These are phyloP conservation scores for Etheostoma nigrum DNA, from an alignment of 2,797 vertebrate genomes.

Conservation along the genomic window DNA sequence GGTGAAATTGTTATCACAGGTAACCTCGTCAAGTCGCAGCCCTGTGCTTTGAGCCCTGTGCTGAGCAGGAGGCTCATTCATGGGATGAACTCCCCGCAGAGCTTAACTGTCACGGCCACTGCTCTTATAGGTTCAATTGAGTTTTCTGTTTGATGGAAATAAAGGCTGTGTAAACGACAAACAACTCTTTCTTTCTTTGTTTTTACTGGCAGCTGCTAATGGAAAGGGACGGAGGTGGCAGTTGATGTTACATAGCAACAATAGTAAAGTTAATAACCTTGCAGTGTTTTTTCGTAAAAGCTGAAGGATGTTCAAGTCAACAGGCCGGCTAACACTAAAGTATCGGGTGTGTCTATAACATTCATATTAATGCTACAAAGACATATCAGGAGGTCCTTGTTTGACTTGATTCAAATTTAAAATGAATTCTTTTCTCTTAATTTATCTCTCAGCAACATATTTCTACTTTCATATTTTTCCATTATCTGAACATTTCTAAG, in stretches of 20 bases:
- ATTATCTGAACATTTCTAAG: neutral
- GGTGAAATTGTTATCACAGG: slow-evolving; percentile 47
- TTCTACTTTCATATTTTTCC: neutral
- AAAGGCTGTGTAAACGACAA: slow-evolving; percentile 31
- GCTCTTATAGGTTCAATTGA: slow-evolving; percentile 19
- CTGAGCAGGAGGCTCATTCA: slow-evolving; percentile 44
- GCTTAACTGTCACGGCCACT: slow-evolving; percentile 56
- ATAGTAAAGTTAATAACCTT: slow-evolving; percentile 30
- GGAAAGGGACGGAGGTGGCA: slow-evolving; percentile 30
- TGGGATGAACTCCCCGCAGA: slow-evolving; percentile 51
- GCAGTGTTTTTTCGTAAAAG: slow-evolving; percentile 19
- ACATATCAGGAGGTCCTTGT: slow-evolving; percentile 12
- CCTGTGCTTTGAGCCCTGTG: slow-evolving; percentile 24
- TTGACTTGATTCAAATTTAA: neutral
- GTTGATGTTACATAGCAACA: slow-evolving; percentile 56
- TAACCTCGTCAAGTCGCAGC: slow-evolving; percentile 34
- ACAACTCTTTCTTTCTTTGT: neutral
- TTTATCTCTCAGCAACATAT: neutral
- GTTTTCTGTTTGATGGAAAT: slow-evolving; percentile 50
- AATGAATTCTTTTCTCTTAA: neutral
- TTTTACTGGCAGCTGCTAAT: slow-evolving; percentile 8
- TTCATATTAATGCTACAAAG: neutral
- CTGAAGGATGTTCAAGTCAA: slow-evolving; percentile 16
- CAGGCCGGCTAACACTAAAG: neutral
- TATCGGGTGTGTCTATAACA: neutral